Conservation (phyloP, 2,113 vertebrate genomes). For the Aix galericulata region DNA sequence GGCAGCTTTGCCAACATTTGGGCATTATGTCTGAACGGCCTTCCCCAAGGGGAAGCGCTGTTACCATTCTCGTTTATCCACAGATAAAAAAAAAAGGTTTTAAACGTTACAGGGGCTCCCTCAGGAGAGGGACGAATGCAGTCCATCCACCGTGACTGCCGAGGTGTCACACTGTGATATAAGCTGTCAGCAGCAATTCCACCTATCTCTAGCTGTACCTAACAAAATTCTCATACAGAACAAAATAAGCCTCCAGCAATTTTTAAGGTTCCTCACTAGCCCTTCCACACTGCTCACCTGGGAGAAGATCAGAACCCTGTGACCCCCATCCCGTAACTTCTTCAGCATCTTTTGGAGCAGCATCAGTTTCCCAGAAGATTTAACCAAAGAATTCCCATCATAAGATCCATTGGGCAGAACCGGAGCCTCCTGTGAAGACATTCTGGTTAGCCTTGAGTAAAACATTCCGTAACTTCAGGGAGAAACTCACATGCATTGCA, state of each 20-base stretch:
- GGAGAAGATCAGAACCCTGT: constrained; percentile 97
- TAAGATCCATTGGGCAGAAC: constrained; percentile 96
- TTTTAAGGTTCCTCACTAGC: not conserved
- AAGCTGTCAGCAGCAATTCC: not conserved
- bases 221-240: not conserved
- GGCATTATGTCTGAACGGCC: fast-evolving
- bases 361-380: constrained; percentile 96
- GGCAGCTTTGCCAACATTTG: not conserved
- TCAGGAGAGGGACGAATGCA: not conserved
- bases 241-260: not conserved
- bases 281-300: constrained; percentile 78
- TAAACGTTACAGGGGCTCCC: not conserved
- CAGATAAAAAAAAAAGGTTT: not conserved
- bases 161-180: not conserved
- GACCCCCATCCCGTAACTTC: constrained; percentile 92
- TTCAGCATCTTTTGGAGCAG: constrained; percentile 97
- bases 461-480: fast-evolving
- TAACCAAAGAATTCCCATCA: constrained; percentile 92
- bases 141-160: not conserved
- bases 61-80: not conserved
- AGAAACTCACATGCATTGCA: not conserved
- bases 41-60: not conserved
- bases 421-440: constrained; percentile 87
- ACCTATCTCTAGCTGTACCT: not conserved
- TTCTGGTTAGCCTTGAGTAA: not conserved